phyloP scores from a whole-genome alignment of 1,140 invertebrate genomes.

The Grapholita molesta region DNA sequence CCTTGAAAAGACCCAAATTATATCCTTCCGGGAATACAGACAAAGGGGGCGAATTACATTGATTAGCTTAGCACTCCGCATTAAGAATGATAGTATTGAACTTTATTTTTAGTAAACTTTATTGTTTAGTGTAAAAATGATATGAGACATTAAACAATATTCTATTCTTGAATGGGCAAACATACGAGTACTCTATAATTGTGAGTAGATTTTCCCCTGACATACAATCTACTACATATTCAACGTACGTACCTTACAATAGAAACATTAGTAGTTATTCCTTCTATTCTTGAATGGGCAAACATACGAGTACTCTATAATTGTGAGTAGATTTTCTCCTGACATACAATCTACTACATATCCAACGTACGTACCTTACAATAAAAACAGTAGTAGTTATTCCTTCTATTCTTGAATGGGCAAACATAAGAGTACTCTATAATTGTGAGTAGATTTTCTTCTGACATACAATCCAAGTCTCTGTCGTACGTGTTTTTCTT shows the following conservation, averaged over 20 bases:
- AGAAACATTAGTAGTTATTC: constrained; percentile 73
- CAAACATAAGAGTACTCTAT: constrained; percentile 67
- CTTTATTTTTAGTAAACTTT: no score
- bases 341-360: constrained; percentile 73
- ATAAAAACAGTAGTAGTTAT: constrained; percentile 72
- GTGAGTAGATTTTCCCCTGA: constrained; percentile 44
- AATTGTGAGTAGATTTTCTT: constrained; percentile 63
- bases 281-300: constrained; percentile 63
- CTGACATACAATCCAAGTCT: constrained; percentile 65
- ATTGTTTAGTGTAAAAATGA: no score
- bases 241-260: constrained; percentile 44
- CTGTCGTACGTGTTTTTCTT: constrained; percentile 62
- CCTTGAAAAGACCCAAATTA: no score
- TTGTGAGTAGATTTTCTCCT: constrained; percentile 60
- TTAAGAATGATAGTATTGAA: no score
- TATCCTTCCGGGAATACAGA: no score
- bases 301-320: constrained; percentile 65
- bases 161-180: no score
- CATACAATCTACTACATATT: no score
- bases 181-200: constrained; percentile 64
- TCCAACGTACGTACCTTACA: constrained; percentile 54
- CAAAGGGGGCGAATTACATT: no score
- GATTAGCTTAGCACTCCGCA: no score
- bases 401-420: constrained; percentile 67
- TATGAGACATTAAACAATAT: no score